A percentile compares a stretch with the other conserved stretches of the same genome.
phyloP scores from a whole-genome alignment of 2,113 vertebrate species.

The Dasyornis broadbenti region DNA sequence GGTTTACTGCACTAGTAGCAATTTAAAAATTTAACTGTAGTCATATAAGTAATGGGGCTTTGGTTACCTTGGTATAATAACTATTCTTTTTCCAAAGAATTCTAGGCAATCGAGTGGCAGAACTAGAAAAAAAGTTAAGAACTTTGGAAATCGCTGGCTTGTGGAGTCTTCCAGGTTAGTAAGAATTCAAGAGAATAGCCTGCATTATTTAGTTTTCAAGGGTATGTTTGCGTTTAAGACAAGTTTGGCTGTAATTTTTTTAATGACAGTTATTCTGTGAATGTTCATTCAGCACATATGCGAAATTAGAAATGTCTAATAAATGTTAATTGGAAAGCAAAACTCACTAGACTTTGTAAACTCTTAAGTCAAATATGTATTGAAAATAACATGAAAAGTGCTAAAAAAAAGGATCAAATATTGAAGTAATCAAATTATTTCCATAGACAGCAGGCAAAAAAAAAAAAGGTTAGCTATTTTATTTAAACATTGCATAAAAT shows the following conservation, averaged over 20 bases:
- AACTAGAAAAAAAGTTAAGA: conserved; percentile 93
- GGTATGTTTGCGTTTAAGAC: neutral
- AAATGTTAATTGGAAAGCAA: neutral
- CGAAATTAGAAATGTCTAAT: neutral
- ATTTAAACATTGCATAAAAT: neutral
- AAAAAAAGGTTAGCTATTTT: neutral
- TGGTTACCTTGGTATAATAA: neutral
- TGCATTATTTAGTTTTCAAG: neutral
- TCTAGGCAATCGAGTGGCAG: conserved; percentile 90
- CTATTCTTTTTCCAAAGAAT: conserved; percentile 74
- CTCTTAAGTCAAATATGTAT: neutral
- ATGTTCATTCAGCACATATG: neutral
- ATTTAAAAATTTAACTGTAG: neutral
- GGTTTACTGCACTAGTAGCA: neutral
- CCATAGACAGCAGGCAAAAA: neutral
- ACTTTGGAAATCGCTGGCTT: conserved; percentile 92
- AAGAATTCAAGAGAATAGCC: neutral
- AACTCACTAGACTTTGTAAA: neutral
- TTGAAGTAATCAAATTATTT: neutral
- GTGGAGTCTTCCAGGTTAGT: conserved; percentile 95
- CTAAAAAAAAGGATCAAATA: neutral
- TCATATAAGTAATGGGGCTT: neutral
- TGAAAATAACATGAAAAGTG: neutral
- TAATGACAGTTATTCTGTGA: neutral
- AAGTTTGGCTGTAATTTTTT: neutral